These are phyloP conservation scores for Choristoneura fumiferana DNA, from an alignment of 1,140 invertebrate species.

Conservation along the genomic window DNA sequence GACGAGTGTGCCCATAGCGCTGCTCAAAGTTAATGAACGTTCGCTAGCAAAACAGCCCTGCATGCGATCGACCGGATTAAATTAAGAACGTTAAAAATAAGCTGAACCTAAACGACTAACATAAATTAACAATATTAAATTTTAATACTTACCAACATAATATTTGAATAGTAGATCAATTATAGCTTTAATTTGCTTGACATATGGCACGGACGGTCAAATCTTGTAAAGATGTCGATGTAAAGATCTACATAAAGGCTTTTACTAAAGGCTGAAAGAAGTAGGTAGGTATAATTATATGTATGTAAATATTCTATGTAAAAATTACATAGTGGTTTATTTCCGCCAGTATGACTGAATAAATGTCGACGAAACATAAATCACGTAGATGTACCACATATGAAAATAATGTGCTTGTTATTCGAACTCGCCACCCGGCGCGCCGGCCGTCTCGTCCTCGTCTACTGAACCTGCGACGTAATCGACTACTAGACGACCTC, in stretches of 20 bases:
- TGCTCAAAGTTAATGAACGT: constrained; percentile 60
- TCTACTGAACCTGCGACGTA: constrained; percentile 43
- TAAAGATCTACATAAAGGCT: too few species aligned
- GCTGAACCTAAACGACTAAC: constrained; percentile 17
- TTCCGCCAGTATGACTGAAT: constrained; percentile 9
- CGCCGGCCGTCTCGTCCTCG: constrained; percentile 38
- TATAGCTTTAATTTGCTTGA: too few species aligned
- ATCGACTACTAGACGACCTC: constrained; percentile 34
- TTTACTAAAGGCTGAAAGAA: too few species aligned
- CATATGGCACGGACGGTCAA: too few species aligned
- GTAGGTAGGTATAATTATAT: too few species aligned
- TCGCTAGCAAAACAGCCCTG: constrained; percentile 31
- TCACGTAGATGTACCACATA: constrained; percentile 25
- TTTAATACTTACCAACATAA: too few species aligned
- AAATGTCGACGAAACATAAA: too few species aligned
- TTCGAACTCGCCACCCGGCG: constrained; percentile 34
- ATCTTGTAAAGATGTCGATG: too few species aligned
- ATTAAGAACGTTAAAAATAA: constrained; percentile 24
- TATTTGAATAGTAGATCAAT: too few species aligned
- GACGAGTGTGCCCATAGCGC: constrained; percentile 43
- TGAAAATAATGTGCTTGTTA: constrained; percentile 41
- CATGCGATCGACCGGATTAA: constrained; percentile 22
- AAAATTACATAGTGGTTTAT: not conserved
- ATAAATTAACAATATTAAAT: not conserved
- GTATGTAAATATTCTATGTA: too few species aligned